Conservation (phyloP, 2,797 vertebrate species). For the Coilia nasus region DNA sequence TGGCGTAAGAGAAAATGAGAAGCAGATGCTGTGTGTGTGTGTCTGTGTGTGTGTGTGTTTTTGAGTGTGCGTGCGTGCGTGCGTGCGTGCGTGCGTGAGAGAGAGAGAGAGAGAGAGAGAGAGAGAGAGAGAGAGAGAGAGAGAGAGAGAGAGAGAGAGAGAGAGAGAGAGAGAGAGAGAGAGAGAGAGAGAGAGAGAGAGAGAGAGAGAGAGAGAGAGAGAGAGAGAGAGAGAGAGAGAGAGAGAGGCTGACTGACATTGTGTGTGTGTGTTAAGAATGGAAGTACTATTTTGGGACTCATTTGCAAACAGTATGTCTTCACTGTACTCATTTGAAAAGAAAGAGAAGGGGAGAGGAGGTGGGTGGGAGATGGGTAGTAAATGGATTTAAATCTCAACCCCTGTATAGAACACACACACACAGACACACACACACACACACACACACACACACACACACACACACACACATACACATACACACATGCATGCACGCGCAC, state of each 20-base stretch:
- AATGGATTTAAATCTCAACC: not conserved
- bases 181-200: too few relatives aligned
- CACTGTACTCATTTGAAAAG: not conserved
- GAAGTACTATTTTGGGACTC: not conserved
- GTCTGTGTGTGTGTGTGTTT: conserved; percentile 8
- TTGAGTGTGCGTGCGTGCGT: too few relatives aligned
- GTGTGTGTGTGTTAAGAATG: conserved; percentile 5
- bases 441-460: conserved; percentile 1
- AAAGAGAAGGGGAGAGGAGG: not conserved
- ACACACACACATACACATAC: conserved; percentile 12
- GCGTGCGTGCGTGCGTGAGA: too few relatives aligned
- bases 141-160: too few relatives aligned
- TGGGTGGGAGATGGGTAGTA: not conserved
- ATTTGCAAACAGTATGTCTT: not conserved
- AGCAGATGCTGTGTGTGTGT: conserved; percentile 67
- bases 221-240: too few relatives aligned
- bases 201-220: too few relatives aligned
- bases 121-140: too few relatives aligned
- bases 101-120: too few relatives aligned
- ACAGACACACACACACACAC: conserved; percentile 16
- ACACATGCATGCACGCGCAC: not conserved
- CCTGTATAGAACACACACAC: conserved; percentile 53
- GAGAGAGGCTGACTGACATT: not conserved
- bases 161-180: too few relatives aligned
- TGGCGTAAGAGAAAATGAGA: conserved; percentile 64